These are phyloP conservation scores for Clarias macrocephalus DNA, from an alignment of 2,113 vertebrate genomes.

Conservation along the genomic window DNA sequence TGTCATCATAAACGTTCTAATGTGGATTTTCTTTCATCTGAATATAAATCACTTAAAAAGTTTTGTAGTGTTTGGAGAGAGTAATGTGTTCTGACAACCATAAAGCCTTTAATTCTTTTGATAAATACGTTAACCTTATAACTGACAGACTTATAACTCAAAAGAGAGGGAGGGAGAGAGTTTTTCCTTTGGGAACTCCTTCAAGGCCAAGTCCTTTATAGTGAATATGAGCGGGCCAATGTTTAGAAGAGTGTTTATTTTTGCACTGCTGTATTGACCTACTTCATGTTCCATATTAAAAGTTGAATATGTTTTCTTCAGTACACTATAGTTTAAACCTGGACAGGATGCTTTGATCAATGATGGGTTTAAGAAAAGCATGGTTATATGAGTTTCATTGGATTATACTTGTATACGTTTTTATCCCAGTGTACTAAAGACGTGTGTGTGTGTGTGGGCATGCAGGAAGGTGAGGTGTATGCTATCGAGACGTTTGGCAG, in stretches of 20 bases:
- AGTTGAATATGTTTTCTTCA: not conserved
- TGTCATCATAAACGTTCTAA: too few relatives aligned
- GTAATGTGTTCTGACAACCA: not conserved
- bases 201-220: not conserved
- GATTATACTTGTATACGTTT: not conserved
- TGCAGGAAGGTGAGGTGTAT: constrained; percentile 93
- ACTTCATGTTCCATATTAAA: not conserved
- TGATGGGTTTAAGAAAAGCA: not conserved
- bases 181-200: not conserved
- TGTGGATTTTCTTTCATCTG: too few relatives aligned
- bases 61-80: not conserved
- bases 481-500: constrained; percentile 98
- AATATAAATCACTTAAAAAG: not conserved
- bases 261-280: constrained; percentile 7
- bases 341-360: not conserved
- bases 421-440: not conserved
- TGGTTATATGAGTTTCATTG: not conserved
- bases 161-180: not conserved
- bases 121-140: not conserved
- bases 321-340: not conserved
- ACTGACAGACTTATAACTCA: not conserved
- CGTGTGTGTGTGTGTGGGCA: constrained; percentile 17
- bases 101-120: not conserved
- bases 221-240: not conserved
- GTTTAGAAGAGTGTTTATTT: not conserved